Percentiles rank a stretch among this genome's conserved stretches.
Evolutionary conservation across 1,140 invertebrate genomes (phyloP).

Genomic region (Drosophila jambulina): DNA sequence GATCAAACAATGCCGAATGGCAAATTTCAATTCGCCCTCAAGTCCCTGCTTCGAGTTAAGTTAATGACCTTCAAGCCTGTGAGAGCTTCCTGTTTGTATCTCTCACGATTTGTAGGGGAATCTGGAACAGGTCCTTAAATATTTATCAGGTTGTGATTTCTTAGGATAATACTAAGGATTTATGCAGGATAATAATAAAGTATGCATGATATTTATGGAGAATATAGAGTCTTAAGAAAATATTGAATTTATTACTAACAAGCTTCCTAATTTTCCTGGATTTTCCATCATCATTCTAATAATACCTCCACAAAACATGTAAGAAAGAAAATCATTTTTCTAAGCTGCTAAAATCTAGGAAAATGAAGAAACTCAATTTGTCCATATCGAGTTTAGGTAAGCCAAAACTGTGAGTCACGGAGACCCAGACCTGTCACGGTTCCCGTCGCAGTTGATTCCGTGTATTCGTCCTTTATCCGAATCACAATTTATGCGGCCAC

Average conservation of each 20-base stretch:
- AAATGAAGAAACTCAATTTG: slow-evolving; percentile 20
- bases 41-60: neutral
- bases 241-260: neutral
- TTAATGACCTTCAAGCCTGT: slow-evolving; percentile 3
- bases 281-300: neutral
- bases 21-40: slow-evolving; percentile 27
- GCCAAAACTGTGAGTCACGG: neutral
- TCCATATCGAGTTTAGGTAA: neutral
- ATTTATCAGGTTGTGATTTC: neutral
- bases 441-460: slow-evolving; percentile 1
- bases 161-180: neutral
- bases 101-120: neutral
- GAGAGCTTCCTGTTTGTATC: neutral
- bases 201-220: too few species aligned
- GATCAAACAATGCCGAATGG: slow-evolving; percentile 31
- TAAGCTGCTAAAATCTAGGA: neutral
- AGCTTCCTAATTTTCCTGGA: neutral
- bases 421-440: neutral
- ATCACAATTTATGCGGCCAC: slow-evolving; percentile 73
- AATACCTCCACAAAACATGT: neutral
- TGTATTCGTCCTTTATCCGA: slow-evolving; percentile 51
- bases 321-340: neutral
- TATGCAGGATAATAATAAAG: neutral
- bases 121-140: neutral
- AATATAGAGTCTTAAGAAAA: neutral